Evolutionary conservation across 2,888 invertebrate species (phyloP), one percentile per base, ranked within the genome.

Genomic region (Pardosa pseudoannulata): DNA sequence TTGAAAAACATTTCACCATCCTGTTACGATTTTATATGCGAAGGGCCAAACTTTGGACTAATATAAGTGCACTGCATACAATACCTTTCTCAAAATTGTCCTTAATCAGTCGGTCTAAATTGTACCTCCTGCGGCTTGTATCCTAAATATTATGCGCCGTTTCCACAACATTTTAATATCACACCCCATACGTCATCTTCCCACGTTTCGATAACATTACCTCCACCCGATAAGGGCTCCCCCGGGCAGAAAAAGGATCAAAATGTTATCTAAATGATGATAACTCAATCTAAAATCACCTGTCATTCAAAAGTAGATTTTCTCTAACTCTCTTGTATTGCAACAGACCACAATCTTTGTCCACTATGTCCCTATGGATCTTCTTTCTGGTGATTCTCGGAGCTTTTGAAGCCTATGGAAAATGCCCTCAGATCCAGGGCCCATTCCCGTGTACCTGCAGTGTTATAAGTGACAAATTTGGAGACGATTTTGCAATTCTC

Each of bases 401-500:
- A 2, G 23, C 7, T 5, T 23, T 16, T 19, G 46, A 16, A 3
- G 56, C 23, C 11, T 2, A 23, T 2, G 56, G 19, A 5, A 23
- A 6, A 3, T 56, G 83, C 23, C 83, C 83, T 1, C n/a, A 36
- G 0, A n/a, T 41, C 6, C 13, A n/a, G 2, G 16, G 19, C 13
- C 13, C 36, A 1, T 23, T 29, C 3, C 46, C 72, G 0, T 85
- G 83, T 28, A 19, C 67, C 7, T 85, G 83, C 41, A 27, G 29
- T 3, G 39, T 67, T 0, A 9, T 78, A 13, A 23, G 19, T 13
- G 83, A 85, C 16, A 65, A 68, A 41, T n/a, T 29, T 27, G 72
- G 56, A 3, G 62, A 78, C 0, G 41, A 85, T 1, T 82, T 70
- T 23, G 29, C 72, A 0, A 68, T 73, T 13, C 11, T 85, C 6